Evolutionary conservation across 1,140 invertebrate species (phyloP), one percentile per base, ranked within the genome.

Genomic region (Drosophila aff.): DNA sequence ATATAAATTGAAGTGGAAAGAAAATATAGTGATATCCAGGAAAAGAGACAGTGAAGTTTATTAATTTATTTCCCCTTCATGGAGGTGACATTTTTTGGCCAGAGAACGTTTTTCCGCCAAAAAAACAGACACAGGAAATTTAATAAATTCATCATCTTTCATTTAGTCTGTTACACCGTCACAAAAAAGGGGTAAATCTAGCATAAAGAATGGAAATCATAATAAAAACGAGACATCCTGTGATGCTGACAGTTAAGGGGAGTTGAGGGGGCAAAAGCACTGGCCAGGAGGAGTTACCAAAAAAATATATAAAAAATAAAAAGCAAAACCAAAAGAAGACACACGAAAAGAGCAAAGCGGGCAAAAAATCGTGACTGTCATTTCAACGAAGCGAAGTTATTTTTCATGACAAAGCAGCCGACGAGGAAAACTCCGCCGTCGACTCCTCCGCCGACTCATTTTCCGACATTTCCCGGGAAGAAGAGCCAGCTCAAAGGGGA

Each of bases 381-480:
- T 89, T 89, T 89, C 85, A 89, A 89, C 84, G 84, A 89, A 87
- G 84, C 84, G 66, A 90, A 89, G 84, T 84, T 89, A 89, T 89
- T 89, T 89, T 89, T 89, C 84, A 89, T 89, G 84, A 90, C 84
- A 89, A 89, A 86, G 83, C 83, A 86, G 68, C 73, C 64, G 61
- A 79, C 65, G 65, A 84, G 69, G 67, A 72, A 69, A 69, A 77
- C 75, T 69, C 74, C 75, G 66, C 41, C 28, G 50, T 3, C 61
- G 61, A 49, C 69, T 58, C 73, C 72, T 55, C 36, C 55, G 33
- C 28, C 62, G 67, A 69, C 72, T 77, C 60, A 65, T 76, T 66
- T 49, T 55, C 73, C 58, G 21, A 23, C 50, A 21, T 55, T 18
- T 44, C 33, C 28, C 47, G 23, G 47, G 23, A 28, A 44, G 43